Percentiles rank a stretch among this genome's conserved stretches.
phyloP scores from a whole-genome alignment of 2,797 vertebrate species.

The Brotula barbata region DNA sequence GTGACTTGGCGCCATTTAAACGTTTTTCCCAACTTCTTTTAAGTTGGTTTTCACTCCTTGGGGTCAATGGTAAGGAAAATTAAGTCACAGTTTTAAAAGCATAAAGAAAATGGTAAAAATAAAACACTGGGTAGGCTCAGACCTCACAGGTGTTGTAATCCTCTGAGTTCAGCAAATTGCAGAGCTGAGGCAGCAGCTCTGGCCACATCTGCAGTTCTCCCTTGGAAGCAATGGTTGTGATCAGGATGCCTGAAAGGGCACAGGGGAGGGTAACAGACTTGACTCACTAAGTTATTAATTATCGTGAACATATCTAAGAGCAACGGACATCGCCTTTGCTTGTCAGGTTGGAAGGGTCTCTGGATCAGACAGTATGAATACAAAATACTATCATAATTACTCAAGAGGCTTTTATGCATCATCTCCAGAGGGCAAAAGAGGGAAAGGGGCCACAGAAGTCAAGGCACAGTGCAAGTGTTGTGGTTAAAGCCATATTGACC shows the following conservation, averaged over 20 bases:
- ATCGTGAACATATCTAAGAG: no score
- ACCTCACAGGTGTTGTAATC: conserved; percentile 97
- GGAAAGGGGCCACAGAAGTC: neutral
- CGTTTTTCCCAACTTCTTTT: no score
- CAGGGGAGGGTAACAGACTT: neutral
- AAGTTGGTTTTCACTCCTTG: neutral
- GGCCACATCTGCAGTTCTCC: conserved; percentile 96
- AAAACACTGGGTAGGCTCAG: conserved; percentile 2
- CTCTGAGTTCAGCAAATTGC: conserved; percentile 92
- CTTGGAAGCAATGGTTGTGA: conserved; percentile 94
- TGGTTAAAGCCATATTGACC: no score
- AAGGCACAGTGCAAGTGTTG: no score
- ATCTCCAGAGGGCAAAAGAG: conserved; percentile 49
- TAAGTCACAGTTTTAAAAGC: neutral
- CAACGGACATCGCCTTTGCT: no score
- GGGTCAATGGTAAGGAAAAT: neutral
- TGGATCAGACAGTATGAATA: conserved; percentile 80
- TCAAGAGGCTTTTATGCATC: conserved; percentile 66
- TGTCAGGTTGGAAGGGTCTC: conserved; percentile 7
- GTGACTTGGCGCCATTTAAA: no score
- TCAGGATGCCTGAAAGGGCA: conserved; percentile 84
- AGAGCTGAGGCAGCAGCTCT: conserved; percentile 92
- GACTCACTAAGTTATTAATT: neutral
- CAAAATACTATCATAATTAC: conserved; percentile 67
- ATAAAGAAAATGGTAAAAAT: neutral